phyloP scores from a whole-genome alignment of 2,113 vertebrate genomes.

The Spilogale gracilis region DNA sequence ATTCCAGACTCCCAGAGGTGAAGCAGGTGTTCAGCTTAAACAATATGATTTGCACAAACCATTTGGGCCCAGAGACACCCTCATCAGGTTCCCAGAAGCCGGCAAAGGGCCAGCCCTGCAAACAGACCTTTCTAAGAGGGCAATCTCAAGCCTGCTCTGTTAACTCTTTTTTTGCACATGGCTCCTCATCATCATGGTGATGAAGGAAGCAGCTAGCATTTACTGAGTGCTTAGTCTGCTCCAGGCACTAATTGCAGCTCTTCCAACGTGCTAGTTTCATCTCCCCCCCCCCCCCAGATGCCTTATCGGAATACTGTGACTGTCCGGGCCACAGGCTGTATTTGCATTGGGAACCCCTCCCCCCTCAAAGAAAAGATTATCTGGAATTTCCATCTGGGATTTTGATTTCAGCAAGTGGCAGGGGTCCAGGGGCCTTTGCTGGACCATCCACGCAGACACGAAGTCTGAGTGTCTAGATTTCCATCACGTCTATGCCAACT shows the following conservation, averaged over 20 bases:
- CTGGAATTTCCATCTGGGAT: background rate
- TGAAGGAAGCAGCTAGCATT: background rate
- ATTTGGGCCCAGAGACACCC: background rate
- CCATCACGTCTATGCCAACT: no score
- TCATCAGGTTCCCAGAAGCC: background rate
- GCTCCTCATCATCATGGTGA: background rate
- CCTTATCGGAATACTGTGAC: no score
- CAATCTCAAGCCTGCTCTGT: background rate
- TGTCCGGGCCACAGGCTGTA: background rate
- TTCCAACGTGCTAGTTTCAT: background rate
- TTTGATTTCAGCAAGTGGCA: background rate
- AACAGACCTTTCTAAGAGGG: background rate
- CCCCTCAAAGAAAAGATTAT: background rate
- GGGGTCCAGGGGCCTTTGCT: background rate
- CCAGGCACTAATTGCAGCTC: background rate
- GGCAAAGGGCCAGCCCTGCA: background rate
- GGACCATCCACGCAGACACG: background rate
- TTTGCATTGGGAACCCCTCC: background rate
- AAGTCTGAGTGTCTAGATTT: background rate
- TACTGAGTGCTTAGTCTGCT: background rate
- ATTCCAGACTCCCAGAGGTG: background rate
- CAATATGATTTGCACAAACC: background rate
- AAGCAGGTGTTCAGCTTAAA: background rate
- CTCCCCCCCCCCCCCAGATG: background rate
- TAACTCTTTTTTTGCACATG: background rate